Evolutionary conservation across 1,140 invertebrate genomes (phyloP), one percentile per base, ranked within the genome.

Genomic region (Megalopta genalis): DNA sequence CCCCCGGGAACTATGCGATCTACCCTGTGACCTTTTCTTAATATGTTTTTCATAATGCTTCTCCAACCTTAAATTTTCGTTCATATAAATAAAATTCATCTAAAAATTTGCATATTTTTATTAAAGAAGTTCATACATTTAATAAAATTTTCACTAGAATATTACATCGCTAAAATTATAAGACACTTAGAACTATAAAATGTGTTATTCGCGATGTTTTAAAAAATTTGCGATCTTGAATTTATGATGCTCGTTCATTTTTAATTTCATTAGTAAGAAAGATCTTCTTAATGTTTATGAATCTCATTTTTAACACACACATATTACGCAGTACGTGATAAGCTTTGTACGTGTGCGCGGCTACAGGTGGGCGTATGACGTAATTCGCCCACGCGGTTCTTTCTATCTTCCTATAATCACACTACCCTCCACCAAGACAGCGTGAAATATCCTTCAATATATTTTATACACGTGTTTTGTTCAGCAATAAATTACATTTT

Each of bases 361-460:
- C 88, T 89, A 90, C 89, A 90, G 88, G 89, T 90, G 89, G 89
- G 89, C 88, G 89, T 88, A 90, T 90, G 88, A 90, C 89, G 89
- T 90, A 89, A 89, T 90, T 88, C 89, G 87, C 89, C 89, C 89
- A 90, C 89, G 88, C 89, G 88, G 85, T 75, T 67, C 68, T 82
- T 87, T 83, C 83, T 86, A 82, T 82, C 83, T 79, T 63, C 68
- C 83, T 81, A 88, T 89, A 88, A 90, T 88, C 85, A 82, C 69
- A 72, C 71, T 62, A 82, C 77, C 77, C 77, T 79, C 81, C 62
- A 82, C 23, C 5, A 21, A 49, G 0, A 23, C 27, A n/a, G n/a
- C 9, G 39, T 49, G 4, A 49, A 46, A 46, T 73, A 46, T 64
- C 25, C 0, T 42, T 16, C 27, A 67, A 74, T 46, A 21, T 16